phyloP scores from a whole-genome alignment of 2,888 invertebrate species.

The Julus scanicus region DNA sequence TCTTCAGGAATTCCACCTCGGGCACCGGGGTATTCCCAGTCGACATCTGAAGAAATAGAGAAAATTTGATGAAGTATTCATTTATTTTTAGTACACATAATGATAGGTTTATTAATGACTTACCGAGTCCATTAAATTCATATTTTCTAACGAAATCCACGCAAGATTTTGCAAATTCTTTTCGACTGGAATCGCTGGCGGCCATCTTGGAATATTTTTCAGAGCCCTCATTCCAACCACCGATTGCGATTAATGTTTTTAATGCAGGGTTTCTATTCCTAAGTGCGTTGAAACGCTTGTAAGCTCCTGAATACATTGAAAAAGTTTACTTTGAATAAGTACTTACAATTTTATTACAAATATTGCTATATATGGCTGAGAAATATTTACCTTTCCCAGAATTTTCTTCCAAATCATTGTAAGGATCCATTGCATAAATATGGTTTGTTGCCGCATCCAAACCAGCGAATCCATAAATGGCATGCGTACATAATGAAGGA shows the following conservation, averaged over 20 bases:
- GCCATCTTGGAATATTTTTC: constrained; percentile 68
- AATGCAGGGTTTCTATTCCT: constrained; percentile 66
- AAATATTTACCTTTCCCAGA: constrained; percentile 69
- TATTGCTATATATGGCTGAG: neutral
- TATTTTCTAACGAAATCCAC: constrained; percentile 75
- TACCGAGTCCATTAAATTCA: constrained; percentile 49
- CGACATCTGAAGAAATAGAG: constrained; percentile 71
- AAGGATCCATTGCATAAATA: constrained; percentile 63
- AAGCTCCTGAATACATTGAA: constrained; percentile 57
- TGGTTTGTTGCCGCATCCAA: constrained; percentile 69
- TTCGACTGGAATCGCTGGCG: constrained; percentile 63
- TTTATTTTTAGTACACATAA: neutral
- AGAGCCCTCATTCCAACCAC: constrained; percentile 70
- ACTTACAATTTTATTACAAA: neutral
- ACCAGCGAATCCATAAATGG: constrained; percentile 80
- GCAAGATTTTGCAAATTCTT: constrained; percentile 74
- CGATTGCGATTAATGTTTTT: constrained; percentile 76
- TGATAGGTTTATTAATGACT: neutral
- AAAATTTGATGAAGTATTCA: neutral
- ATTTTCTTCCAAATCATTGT: constrained; percentile 73
- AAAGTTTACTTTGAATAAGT: neutral
- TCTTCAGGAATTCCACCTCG: constrained; percentile 63
- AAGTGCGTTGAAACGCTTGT: constrained; percentile 59
- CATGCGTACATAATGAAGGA: constrained; percentile 77
- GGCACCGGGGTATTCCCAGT: constrained; percentile 64